Evolutionary conservation across 2,888 invertebrate genomes (phyloP).

Genomic region (Orgyia antiqua): DNA sequence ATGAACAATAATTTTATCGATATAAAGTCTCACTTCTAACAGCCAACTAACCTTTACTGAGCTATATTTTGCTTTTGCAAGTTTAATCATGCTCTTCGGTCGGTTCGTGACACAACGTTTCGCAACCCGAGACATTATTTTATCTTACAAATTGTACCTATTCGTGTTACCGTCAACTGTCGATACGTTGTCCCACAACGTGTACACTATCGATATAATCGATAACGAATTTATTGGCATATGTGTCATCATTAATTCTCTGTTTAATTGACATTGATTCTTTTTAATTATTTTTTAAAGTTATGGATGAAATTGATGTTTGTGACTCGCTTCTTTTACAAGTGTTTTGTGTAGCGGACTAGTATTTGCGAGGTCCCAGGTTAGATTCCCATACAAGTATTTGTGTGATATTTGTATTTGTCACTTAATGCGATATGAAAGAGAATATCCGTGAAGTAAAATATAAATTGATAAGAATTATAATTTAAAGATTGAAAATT

Average conservation of each 20-base stretch:
- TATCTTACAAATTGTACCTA: conserved; percentile 77
- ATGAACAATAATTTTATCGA: no score
- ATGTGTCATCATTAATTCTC: conserved; percentile 41
- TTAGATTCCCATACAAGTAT: no score
- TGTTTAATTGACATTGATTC: conserved; percentile 21
- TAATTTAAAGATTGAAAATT: no score
- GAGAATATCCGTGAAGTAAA: no score
- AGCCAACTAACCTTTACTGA: conserved; percentile 70
- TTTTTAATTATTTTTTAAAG: conserved; percentile 4
- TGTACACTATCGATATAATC: conserved; percentile 29
- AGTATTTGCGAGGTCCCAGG: no score
- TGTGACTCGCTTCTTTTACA: no score
- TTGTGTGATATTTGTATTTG: no score
- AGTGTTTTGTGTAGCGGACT: no score
- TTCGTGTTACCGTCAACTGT: conserved; percentile 55
- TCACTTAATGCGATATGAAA: no score
- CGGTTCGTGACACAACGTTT: conserved; percentile 73
- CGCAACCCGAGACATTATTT: conserved; percentile 74
- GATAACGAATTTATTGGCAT: conserved; percentile 32
- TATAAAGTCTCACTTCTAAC: conserved; percentile 32
- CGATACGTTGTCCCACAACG: conserved; percentile 36
- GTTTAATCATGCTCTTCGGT: conserved; percentile 72
- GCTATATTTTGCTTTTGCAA: conserved; percentile 74
- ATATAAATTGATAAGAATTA: no score
- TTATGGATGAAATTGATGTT: no score